Conservation (phyloP, 92 coral and sea anemone genomes). For the Blastomussa wellsi region DNA sequence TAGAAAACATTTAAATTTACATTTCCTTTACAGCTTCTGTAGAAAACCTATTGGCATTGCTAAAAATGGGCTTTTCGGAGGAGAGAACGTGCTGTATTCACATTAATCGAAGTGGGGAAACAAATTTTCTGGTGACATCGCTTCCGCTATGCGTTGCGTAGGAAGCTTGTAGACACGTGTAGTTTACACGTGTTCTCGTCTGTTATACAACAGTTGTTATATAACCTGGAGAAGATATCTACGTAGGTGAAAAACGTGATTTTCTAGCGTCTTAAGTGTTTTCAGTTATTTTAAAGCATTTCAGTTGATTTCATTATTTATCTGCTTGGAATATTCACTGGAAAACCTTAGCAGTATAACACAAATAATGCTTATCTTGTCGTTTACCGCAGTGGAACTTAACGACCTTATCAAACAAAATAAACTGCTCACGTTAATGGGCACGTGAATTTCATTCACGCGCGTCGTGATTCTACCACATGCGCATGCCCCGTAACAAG, state of each 20-base stretch:
- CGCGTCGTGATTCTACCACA: not conserved
- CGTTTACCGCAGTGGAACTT: not conserved
- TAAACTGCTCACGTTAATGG: not conserved
- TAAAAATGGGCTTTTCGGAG: not conserved
- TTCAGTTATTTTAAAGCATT: not conserved
- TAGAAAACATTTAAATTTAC: not conserved
- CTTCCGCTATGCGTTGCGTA: not conserved
- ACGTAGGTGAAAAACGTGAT: constrained; percentile 21
- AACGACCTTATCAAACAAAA: not conserved
- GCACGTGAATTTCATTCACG: constrained; percentile 11
- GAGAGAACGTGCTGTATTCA: not conserved
- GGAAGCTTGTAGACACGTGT: not conserved
- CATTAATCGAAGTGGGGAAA: not conserved
- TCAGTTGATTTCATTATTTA: not conserved
- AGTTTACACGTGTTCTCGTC: not conserved
- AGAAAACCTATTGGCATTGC: not conserved
- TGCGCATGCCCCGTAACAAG: not conserved
- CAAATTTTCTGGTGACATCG: not conserved
- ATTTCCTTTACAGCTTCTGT: not conserved
- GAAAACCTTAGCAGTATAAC: too few species aligned
- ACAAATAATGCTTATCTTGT: not conserved
- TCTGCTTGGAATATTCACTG: not conserved
- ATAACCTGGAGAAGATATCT: not conserved
- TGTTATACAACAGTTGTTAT: constrained; percentile 11
- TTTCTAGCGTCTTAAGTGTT: not conserved